Evolutionary conservation across 2,888 invertebrate species (phyloP).

Genomic region (Tanypteryx hageni): DNA sequence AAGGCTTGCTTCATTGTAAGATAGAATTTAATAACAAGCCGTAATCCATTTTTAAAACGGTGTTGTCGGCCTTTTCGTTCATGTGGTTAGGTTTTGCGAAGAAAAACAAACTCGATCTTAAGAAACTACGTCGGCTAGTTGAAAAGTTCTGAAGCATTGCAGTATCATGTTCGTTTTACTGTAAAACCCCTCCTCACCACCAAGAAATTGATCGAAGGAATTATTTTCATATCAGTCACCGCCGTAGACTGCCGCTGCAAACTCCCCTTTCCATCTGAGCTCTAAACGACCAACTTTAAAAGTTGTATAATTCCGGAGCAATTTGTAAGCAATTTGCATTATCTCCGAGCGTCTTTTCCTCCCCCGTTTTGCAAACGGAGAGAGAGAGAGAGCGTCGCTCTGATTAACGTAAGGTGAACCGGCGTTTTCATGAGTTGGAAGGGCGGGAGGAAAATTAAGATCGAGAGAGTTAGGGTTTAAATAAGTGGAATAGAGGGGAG

Average conservation of each 20-base stretch:
- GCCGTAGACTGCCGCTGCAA: background rate
- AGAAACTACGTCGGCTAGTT: background rate
- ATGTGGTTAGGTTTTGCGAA: too few relatives aligned
- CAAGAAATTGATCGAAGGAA: background rate
- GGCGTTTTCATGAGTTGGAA: background rate
- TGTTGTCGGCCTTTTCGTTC: too few relatives aligned
- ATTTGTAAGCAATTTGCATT: slow-evolving; percentile 60
- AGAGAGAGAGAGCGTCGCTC: background rate
- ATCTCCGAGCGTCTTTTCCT: background rate
- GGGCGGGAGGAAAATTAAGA: background rate
- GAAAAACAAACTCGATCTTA: background rate
- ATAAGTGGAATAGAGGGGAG: too few relatives aligned
- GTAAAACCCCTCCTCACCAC: background rate
- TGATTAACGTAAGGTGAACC: slow-evolving; percentile 32
- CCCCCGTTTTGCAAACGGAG: background rate
- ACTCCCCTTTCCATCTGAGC: background rate
- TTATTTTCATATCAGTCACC: slow-evolving; percentile 6
- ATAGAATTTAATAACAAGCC: too few relatives aligned
- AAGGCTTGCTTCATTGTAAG: too few relatives aligned
- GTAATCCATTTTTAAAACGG: too few relatives aligned
- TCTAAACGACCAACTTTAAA: slow-evolving; percentile 55
- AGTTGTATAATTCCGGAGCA: slow-evolving; percentile 48
- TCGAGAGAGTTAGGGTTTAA: too few relatives aligned
- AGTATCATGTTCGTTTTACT: too few relatives aligned
- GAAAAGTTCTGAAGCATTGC: background rate